Evolutionary conservation across 1,140 invertebrate species (phyloP).

Genomic region (Drosophila pseudoananassae): DNA sequence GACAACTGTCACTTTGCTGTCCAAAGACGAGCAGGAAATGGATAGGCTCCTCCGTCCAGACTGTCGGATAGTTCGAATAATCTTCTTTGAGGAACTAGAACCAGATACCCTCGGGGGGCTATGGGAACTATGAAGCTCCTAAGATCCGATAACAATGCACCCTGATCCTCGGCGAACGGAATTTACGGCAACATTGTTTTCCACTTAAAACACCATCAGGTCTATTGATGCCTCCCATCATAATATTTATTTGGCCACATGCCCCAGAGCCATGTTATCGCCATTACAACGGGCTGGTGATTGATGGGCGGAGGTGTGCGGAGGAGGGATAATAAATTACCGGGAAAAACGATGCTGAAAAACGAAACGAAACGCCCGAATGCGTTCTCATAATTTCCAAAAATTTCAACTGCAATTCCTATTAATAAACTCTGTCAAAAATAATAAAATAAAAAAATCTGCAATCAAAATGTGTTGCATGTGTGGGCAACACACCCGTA

Average conservation of each 20-base stretch:
- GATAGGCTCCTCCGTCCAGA: background rate
- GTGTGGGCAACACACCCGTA: slow-evolving; percentile 15
- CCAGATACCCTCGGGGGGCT: too few relatives aligned
- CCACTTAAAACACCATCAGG: slow-evolving; percentile 60
- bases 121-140: background rate
- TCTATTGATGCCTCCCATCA: slow-evolving; percentile 16
- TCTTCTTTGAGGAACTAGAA: too few relatives aligned
- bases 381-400: slow-evolving; percentile 20
- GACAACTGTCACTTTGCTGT: slow-evolving; percentile 35
- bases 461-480: slow-evolving; percentile 56
- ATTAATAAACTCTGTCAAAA: slow-evolving; percentile 47
- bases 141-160: slow-evolving; percentile 28
- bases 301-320: slow-evolving; percentile 20
- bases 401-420: slow-evolving; percentile 28
- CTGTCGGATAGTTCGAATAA: too few relatives aligned
- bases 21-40: slow-evolving; percentile 17
- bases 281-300: slow-evolving; percentile 16
- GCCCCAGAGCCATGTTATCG: slow-evolving; percentile 44
- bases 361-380: slow-evolving; percentile 8
- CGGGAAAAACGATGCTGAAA: slow-evolving; percentile 5
- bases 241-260: slow-evolving; percentile 41
- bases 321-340: slow-evolving; percentile 20
- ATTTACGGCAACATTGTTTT: slow-evolving; percentile 56
- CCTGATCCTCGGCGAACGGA: slow-evolving; percentile 8
- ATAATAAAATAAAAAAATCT: slow-evolving; percentile 28